phyloP scores from a whole-genome alignment of 1,140 invertebrate species.

The Heliconius himera region DNA sequence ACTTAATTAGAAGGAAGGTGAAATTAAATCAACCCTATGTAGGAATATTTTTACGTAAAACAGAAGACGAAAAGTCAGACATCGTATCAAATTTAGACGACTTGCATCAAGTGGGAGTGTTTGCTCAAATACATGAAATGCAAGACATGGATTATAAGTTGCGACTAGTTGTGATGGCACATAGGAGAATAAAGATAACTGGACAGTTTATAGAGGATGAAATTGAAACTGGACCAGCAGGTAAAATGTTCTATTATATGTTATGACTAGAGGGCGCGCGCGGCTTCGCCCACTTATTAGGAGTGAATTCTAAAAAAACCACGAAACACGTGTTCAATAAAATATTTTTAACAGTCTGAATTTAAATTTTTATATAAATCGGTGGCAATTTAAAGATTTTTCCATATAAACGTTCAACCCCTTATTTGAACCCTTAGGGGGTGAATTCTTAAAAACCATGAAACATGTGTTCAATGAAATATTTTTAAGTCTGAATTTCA shows the following conservation, averaged over 20 bases:
- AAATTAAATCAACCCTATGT: constrained; percentile 98
- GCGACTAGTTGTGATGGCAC: constrained; percentile 96
- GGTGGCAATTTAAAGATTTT: too few relatives aligned
- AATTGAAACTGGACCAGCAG: constrained; percentile 79
- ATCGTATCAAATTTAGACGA: constrained; percentile 93
- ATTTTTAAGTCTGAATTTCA: too few relatives aligned
- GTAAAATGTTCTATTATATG: constrained; percentile 45
- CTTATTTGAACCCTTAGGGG: too few relatives aligned
- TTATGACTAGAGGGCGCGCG: too few relatives aligned
- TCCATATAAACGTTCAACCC: too few relatives aligned
- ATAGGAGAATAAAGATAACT: constrained; percentile 92
- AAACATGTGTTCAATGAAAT: too few relatives aligned
- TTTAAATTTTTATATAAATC: too few relatives aligned
- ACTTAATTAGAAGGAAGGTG: constrained; percentile 96
- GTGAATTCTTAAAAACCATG: too few relatives aligned
- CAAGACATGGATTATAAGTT: constrained; percentile 97
- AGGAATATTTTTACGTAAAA: constrained; percentile 97
- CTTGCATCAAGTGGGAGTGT: constrained; percentile 95
- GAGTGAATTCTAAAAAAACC: too few relatives aligned
- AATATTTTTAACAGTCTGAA: too few relatives aligned
- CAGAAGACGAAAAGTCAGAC: constrained; percentile 94
- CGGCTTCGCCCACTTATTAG: too few relatives aligned
- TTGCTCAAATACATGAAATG: constrained; percentile 98
- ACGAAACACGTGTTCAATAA: too few relatives aligned
- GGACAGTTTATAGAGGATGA: constrained; percentile 89